Base-by-base conservation (phyloP, 2,797 vertebrate species). In the Coendou prehensilis region DNA sequence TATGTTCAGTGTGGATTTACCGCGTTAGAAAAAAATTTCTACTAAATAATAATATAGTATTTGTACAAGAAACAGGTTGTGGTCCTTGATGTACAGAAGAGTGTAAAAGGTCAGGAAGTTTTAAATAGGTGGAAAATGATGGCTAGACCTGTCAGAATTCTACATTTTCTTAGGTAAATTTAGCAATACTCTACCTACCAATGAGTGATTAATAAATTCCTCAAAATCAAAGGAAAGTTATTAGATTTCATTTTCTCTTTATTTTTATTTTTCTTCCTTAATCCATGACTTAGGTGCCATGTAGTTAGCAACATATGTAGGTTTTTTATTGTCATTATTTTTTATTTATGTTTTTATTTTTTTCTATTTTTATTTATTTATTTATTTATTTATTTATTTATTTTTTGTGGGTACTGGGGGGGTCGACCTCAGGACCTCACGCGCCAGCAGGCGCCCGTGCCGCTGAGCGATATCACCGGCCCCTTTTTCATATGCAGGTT, bases 21-120 rank as follows among this genome's bases (percentile, higher is more conserved):
- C 64, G 28, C 81, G 20, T 67, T 63, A 93, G 52, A 89, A 89
- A 94, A 85, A 78, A 86, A 88, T 4, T 64, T 81, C 2, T 85
- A 56, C 67, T 28, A 90, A 91, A 90, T 45, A 71, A 87, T 45
- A 37, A 37, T 37, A 20, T 8, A n/a, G 15, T 30, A 69, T 80
- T 85, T 92, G 28, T 64, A 52, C 11, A 86, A 83, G 30, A 64
- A 79, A 79, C 0, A 85, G 41, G 17, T 73, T 83, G 79, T 69
- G 20, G 26, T 28, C 10, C 17, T 67, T 75, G 71, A 67, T 20
- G 71, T 56, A 6, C 30, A 64, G 17, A 45, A 89, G 15, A 57
- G 6, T 37, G 17, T 56, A 76, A 91, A 93, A 61, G 17, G 2
- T 59, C 5, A 81, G 78, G 20, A 84, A 84, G 18, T 79, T 90